phyloP scores from a whole-genome alignment of 2,113 vertebrate species.

The Caretta caretta region DNA sequence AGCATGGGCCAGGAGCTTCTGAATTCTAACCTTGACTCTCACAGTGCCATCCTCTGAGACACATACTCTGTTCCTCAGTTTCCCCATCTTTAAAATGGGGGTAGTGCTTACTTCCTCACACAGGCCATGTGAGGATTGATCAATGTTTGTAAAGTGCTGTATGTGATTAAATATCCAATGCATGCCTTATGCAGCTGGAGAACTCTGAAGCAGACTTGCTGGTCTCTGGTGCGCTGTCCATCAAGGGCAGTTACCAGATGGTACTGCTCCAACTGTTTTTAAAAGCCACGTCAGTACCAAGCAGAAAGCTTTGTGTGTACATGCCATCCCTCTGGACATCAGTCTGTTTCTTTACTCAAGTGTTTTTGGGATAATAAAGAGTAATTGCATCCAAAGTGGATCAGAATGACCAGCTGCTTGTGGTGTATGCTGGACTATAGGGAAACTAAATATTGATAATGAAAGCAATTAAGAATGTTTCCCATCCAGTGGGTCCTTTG shows the following conservation, averaged over 20 bases:
- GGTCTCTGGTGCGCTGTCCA: neutral
- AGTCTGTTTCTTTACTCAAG: neutral
- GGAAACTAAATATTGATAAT: neutral
- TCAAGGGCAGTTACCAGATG: neutral
- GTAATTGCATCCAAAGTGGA: neutral
- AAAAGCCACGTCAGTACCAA: no score
- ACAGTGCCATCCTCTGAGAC: rapidly evolving
- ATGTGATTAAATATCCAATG: neutral
- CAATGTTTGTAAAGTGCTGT: neutral
- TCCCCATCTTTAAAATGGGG: neutral
- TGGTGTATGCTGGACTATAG: neutral
- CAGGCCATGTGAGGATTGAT: neutral
- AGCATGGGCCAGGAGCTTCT: neutral
- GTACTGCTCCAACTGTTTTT: neutral
- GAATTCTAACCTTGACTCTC: rapidly evolving
- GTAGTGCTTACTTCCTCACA: neutral
- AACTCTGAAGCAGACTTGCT: rapidly evolving
- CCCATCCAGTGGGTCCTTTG: neutral
- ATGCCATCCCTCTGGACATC: rapidly evolving
- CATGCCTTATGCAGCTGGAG: neutral
- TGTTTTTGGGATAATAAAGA: neutral
- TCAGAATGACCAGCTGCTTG: neutral
- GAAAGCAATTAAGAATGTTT: neutral
- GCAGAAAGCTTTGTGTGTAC: neutral
- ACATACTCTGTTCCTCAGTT: neutral